Conservation (phyloP, 2,113 vertebrate species). For the Grus americana region DNA sequence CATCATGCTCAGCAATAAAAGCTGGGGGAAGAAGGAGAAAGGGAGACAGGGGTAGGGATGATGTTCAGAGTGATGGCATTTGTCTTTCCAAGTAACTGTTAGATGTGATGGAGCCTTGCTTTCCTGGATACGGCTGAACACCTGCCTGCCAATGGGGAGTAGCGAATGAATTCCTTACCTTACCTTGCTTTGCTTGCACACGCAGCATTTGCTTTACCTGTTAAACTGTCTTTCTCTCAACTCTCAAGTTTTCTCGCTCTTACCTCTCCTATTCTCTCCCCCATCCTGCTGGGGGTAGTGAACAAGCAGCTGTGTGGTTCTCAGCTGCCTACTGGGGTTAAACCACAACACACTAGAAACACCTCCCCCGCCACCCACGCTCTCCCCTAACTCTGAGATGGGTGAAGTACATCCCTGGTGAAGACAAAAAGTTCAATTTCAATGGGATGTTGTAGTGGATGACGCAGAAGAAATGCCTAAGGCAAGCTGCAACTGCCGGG, state of each 20-base stretch:
- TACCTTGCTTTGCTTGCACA: background rate
- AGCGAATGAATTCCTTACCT: background rate
- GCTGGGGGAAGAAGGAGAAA: background rate
- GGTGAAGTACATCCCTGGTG: background rate
- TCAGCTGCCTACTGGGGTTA: background rate
- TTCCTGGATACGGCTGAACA: background rate
- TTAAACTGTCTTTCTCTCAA: background rate
- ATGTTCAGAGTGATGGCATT: accelerated
- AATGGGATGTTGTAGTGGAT: no score
- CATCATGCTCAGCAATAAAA: background rate
- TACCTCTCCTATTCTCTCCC: background rate
- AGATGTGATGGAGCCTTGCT: background rate
- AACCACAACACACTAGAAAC: background rate
- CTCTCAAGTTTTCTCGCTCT: background rate
- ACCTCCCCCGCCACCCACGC: no score
- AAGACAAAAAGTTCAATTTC: background rate
- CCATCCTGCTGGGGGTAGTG: accelerated
- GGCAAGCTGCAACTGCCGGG: background rate
- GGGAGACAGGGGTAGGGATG: no score
- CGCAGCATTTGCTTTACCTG: background rate
- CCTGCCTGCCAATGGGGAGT: background rate
- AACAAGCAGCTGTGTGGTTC: background rate
- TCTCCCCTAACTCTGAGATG: background rate
- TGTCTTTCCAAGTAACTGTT: background rate
- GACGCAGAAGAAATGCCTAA: background rate